phyloP scores from a whole-genome alignment of 2,113 vertebrate species.

The Myiozetetes cayanensis region DNA sequence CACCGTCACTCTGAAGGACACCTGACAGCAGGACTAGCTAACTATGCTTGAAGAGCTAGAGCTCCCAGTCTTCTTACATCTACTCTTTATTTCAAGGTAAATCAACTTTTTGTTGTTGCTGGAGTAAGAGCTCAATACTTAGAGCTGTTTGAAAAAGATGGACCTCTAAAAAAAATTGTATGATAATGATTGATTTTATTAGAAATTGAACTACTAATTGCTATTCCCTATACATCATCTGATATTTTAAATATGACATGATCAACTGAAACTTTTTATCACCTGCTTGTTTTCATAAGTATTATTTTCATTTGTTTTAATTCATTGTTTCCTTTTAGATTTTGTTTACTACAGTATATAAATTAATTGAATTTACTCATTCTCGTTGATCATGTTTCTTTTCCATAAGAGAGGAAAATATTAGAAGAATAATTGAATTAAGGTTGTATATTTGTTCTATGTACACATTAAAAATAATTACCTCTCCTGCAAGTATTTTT shows the following conservation, averaged over 20 bases:
- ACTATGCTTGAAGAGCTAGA: slow-evolving; percentile 21
- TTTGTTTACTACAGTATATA: not conserved
- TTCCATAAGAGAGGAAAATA: not conserved
- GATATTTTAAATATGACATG: not conserved
- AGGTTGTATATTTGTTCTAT: not conserved
- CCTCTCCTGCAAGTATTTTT: not conserved
- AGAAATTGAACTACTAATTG: not conserved
- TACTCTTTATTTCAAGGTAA: slow-evolving; percentile 38
- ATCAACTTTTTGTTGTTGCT: slow-evolving; percentile 8
- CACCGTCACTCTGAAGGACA: not conserved
- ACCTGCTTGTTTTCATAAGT: not conserved
- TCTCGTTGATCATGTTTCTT: not conserved
- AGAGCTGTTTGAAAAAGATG: not conserved
- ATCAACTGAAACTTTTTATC: not conserved
- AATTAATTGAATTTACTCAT: not conserved
- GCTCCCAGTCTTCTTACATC: not conserved
- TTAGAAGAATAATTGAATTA: not conserved
- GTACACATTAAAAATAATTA: not conserved
- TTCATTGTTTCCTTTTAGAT: not conserved
- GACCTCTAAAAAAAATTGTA: not conserved
- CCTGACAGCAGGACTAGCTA: slow-evolving; percentile 22
- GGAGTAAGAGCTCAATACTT: not conserved
- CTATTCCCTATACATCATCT: not conserved
- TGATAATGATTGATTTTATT: not conserved
- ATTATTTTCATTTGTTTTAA: not conserved